Evolutionary conservation across 2,113 vertebrate species (phyloP).

Genomic region (Zapornia atra): DNA sequence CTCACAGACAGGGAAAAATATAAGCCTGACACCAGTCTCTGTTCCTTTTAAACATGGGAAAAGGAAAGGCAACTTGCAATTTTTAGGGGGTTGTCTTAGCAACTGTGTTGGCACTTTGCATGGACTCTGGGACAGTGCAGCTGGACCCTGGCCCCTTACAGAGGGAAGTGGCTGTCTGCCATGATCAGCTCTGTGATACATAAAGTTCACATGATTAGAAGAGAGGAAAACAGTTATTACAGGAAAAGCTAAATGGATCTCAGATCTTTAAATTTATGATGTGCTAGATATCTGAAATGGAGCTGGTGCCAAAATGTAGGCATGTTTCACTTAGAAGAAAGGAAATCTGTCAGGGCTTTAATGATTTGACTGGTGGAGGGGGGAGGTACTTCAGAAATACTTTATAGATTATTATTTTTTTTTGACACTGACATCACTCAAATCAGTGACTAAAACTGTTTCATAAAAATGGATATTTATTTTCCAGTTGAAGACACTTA

Average conservation of each 20-base stretch:
- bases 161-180: neutral
- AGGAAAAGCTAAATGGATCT: constrained; percentile 37
- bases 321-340: constrained; percentile 3
- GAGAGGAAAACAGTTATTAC: neutral
- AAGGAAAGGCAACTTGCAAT: neutral
- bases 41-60: neutral
- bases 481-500: neutral
- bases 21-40: neutral
- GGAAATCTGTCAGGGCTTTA: constrained; percentile 9
- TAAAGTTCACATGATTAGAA: neutral
- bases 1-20: neutral
- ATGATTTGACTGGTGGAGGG: neutral
- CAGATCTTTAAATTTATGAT: constrained; percentile 25
- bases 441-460: neutral
- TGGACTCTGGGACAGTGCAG: neutral
- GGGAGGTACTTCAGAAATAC: neutral
- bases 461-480: neutral
- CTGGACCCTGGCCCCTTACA: neutral
- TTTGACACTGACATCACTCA: neutral
- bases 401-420: neutral
- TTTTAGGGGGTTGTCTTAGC: neutral
- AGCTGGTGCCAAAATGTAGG: constrained; percentile 8
- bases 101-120: neutral
- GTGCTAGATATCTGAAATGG: neutral
- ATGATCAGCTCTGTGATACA: neutral